Percentiles rank a stretch among this genome's conserved stretches.
These are phyloP conservation scores for Frankliniella intonsa DNA, from an alignment of 2,888 invertebrate genomes.

Conservation along the genomic window DNA sequence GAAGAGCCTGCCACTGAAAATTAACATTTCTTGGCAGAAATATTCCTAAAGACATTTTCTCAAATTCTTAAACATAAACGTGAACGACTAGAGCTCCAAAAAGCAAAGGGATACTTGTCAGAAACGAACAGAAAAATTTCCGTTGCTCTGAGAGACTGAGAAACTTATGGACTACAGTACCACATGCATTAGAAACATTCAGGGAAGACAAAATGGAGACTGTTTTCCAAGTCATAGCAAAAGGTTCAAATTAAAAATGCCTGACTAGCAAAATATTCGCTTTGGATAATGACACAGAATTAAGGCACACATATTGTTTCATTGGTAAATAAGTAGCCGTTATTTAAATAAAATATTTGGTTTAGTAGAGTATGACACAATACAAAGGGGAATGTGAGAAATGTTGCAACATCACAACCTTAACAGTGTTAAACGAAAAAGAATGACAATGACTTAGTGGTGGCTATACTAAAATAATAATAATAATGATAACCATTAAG, in stretches of 20 bases:
- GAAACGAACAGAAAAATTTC: not conserved
- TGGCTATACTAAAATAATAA: not conserved
- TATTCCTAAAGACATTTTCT: too few species aligned
- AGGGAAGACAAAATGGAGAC: not conserved
- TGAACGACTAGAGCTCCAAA: conserved; percentile 13
- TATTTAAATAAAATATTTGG: not conserved
- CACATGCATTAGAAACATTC: not conserved
- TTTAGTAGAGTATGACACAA: not conserved
- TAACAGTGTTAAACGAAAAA: not conserved
- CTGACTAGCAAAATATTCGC: conserved; percentile 1
- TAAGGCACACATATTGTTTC: conserved; percentile 9
- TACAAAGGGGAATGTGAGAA: not conserved
- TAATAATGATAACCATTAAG: not conserved
- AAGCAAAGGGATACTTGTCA: not conserved
- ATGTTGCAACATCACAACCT: not conserved
- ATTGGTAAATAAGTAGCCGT: not conserved
- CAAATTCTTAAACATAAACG: not conserved
- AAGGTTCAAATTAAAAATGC: not conserved
- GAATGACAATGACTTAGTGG: not conserved
- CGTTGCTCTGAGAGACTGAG: not conserved
- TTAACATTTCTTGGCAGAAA: too few species aligned
- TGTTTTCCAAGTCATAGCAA: not conserved
- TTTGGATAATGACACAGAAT: not conserved
- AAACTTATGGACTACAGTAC: not conserved
- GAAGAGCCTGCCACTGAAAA: too few species aligned